Evolutionary conservation across 2,888 invertebrate genomes (phyloP).

Genomic region (Temnothorax rugatulus): DNA sequence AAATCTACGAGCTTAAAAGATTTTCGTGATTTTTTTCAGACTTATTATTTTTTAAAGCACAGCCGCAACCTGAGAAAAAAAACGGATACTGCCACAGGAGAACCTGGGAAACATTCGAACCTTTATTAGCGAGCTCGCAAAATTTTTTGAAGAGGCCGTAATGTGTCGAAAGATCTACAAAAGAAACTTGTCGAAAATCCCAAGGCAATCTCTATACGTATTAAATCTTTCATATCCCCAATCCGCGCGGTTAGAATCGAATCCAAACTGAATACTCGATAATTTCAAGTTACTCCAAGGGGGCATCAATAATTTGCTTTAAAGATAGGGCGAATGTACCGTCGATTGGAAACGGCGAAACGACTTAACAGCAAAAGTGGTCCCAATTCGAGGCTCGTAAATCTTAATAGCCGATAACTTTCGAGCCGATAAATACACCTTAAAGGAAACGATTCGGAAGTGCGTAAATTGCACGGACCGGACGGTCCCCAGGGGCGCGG

Average conservation of each 20-base stretch:
- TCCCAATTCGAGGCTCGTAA: not conserved
- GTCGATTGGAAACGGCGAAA: not conserved
- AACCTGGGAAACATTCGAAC: not conserved
- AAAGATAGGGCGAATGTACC: not conserved
- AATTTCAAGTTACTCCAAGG: not conserved
- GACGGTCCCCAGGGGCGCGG: not conserved
- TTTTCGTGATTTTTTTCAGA: not conserved
- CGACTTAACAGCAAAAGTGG: not conserved
- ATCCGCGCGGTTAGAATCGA: not conserved
- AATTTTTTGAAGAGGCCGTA: not conserved
- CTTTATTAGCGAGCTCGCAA: not conserved
- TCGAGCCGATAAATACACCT: constrained; percentile 7
- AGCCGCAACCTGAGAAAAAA: not conserved
- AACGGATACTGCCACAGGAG: not conserved
- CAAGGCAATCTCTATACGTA: not conserved
- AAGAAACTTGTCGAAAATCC: not conserved
- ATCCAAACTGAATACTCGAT: not conserved
- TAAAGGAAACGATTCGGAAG: not conserved
- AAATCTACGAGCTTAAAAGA: too few relatives aligned
- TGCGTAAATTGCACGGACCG: constrained; percentile 8
- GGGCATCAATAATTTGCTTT: not conserved
- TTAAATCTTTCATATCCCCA: not conserved
- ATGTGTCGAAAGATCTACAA: not conserved
- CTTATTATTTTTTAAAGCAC: not conserved
- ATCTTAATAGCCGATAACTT: constrained; percentile 5